phyloP scores from a whole-genome alignment of 2,888 invertebrate species.

The Scelioninae gen. 2 region DNA sequence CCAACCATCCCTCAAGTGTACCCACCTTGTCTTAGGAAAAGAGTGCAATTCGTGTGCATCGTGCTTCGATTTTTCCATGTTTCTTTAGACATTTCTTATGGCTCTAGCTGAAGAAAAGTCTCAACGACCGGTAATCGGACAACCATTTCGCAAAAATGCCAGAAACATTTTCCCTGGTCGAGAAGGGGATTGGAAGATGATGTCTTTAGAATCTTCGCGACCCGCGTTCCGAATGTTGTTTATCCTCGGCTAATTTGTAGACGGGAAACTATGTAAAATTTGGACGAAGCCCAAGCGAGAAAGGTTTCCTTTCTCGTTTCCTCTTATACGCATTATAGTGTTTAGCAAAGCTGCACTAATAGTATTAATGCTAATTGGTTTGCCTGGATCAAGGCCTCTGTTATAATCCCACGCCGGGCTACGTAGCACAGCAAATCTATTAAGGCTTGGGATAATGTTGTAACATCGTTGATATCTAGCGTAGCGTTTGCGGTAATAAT shows the following conservation, averaged over 20 bases:
- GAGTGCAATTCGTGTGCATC: constrained; percentile 24
- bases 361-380: constrained; percentile 74
- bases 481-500: constrained; percentile 10
- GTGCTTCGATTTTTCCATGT: constrained; percentile 8
- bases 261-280: constrained; percentile 63
- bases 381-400: constrained; percentile 67
- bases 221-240: too few relatives aligned
- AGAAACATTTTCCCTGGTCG: too few relatives aligned
- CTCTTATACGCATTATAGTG: constrained; percentile 67
- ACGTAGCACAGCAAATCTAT: constrained; percentile 67
- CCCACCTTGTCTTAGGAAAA: constrained; percentile 25
- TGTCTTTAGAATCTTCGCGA: too few relatives aligned
- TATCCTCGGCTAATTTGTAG: constrained; percentile 33
- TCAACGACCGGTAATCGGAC: too few relatives aligned
- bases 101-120: too few relatives aligned
- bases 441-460: constrained; percentile 59
- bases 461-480: constrained; percentile 31
- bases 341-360: constrained; percentile 73
- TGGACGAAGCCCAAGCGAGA: constrained; percentile 71
- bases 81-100: background rate
- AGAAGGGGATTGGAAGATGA: too few relatives aligned
- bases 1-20: constrained; percentile 37
- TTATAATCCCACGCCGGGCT: constrained; percentile 68
- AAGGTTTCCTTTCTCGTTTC: constrained; percentile 41
- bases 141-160: background rate